A percentile compares a stretch with the other conserved stretches of the same genome.
Evolutionary conservation across 2,113 vertebrate genomes (phyloP).

Genomic region (Plectropomus leopardus): DNA sequence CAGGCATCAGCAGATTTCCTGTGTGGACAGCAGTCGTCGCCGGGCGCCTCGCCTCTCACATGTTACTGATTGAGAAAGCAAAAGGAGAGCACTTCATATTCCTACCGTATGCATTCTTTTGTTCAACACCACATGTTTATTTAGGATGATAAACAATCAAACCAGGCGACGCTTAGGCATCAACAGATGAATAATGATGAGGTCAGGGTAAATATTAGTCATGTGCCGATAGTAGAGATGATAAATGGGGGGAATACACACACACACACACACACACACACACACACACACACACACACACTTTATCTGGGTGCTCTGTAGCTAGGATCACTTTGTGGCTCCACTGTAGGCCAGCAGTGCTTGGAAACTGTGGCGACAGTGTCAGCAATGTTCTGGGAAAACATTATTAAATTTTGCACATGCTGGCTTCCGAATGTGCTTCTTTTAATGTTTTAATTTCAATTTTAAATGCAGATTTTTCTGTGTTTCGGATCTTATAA

Average conservation of each 20-base stretch:
- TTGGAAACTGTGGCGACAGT: slow-evolving; percentile 46
- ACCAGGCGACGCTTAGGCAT: slow-evolving; percentile 42
- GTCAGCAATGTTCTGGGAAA: slow-evolving; percentile 52
- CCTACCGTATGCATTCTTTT: slow-evolving; percentile 66
- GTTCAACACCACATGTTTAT: slow-evolving; percentile 69
- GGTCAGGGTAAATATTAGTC: slow-evolving; percentile 74
- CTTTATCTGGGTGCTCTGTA: slow-evolving; percentile 22
- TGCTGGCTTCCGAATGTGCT: neutral
- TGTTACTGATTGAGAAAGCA: slow-evolving; percentile 66
- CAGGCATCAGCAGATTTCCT: slow-evolving; percentile 73
- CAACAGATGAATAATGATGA: slow-evolving; percentile 78
- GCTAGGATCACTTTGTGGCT: slow-evolving; percentile 61
- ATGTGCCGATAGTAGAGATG: slow-evolving; percentile 53
- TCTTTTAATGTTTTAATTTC: neutral
- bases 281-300: slow-evolving; percentile 34
- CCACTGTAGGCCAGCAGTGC: slow-evolving; percentile 42
- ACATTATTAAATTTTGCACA: slow-evolving; percentile 4
- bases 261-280: slow-evolving; percentile 26
- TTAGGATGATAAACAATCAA: slow-evolving; percentile 71
- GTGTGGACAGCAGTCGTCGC: slow-evolving; percentile 42
- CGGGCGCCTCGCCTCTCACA: slow-evolving; percentile 40
- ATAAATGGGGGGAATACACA: slow-evolving; percentile 54
- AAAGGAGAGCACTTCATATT: slow-evolving; percentile 45
- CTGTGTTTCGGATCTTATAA: neutral
- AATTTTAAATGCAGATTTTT: neutral